Evolutionary conservation across 2,888 invertebrate genomes (phyloP).

Genomic region (Nomada lathburiana): DNA sequence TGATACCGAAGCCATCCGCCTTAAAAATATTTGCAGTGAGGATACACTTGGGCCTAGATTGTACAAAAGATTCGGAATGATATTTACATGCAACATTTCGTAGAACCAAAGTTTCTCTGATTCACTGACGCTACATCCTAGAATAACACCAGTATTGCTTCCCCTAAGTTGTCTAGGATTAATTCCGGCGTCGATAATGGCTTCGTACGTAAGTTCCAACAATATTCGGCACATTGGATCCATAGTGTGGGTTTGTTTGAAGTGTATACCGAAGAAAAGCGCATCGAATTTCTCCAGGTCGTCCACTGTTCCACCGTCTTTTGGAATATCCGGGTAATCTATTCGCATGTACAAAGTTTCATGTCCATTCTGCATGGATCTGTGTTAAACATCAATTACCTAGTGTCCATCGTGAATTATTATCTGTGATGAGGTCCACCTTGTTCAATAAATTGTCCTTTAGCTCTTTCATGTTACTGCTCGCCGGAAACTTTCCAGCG

Average conservation of each 20-base stretch:
- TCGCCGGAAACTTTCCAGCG: conserved; percentile 91
- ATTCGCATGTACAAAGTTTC: conserved; percentile 1
- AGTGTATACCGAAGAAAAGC: conserved; percentile 86
- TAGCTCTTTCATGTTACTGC: conserved; percentile 90
- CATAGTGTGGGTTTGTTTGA: conserved; percentile 86
- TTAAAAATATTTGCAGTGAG: conserved; percentile 7
- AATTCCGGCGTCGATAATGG: conserved; percentile 84
- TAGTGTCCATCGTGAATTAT: conserved; percentile 83
- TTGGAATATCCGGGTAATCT: conserved; percentile 89
- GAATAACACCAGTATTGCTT: conserved; percentile 89
- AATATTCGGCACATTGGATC: conserved; percentile 87
- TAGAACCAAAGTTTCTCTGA: conserved; percentile 90
- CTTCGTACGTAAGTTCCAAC: conserved; percentile 87
- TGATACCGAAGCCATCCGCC: conserved; percentile 88
- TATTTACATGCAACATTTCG: conserved; percentile 87
- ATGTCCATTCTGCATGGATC: too few species aligned
- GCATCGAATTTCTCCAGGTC: conserved; percentile 89
- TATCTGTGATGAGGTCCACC: conserved; percentile 88
- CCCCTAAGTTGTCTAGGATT: conserved; percentile 89
- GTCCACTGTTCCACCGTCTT: conserved; percentile 90
- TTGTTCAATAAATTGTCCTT: conserved; percentile 90
- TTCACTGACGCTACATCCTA: conserved; percentile 89
- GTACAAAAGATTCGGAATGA: not conserved
- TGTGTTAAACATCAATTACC: conserved; percentile 60
- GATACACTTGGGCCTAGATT: not conserved